Percentiles rank a stretch among this genome's conserved stretches.
phyloP scores from a whole-genome alignment of 2,888 invertebrate species.

The Metellina segmentata region DNA sequence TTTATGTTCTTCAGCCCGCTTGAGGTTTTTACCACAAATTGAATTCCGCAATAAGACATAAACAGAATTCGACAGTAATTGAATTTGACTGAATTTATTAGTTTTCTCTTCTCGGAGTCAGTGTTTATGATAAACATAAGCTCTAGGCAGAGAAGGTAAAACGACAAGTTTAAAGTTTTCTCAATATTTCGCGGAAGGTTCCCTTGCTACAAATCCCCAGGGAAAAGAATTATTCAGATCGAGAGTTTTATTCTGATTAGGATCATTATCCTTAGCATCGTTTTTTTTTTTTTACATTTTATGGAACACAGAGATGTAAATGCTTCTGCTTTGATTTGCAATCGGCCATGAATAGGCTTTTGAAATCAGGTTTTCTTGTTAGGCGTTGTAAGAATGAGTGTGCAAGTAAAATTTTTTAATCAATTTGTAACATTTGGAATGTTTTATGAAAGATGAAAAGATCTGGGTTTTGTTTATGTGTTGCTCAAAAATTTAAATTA shows the following conservation, averaged over 20 bases:
- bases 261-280: constrained; percentile 34
- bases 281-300: background rate
- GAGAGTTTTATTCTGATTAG: constrained; percentile 50
- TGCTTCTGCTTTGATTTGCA: background rate
- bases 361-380: background rate
- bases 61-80: constrained; percentile 75
- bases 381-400: background rate
- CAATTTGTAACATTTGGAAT: background rate
- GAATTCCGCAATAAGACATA: constrained; percentile 74
- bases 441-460: too few relatives aligned
- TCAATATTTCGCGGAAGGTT: constrained; percentile 46
- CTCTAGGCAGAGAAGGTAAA: constrained; percentile 20
- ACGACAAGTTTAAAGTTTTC: constrained; percentile 48
- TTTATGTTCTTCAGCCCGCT: constrained; percentile 45
- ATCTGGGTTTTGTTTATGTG: too few relatives aligned
- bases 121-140: constrained; percentile 56
- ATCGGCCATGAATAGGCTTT: background rate
- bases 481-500: too few relatives aligned
- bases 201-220: constrained; percentile 10
- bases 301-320: background rate
- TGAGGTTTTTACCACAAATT: constrained; percentile 68
- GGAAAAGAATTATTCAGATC: constrained; percentile 30
- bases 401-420: background rate
- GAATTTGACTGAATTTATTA: constrained; percentile 75
- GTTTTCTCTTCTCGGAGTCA: background rate